Evolutionary conservation across 2,113 vertebrate genomes (phyloP).

Genomic region (Rostratula benghalensis): DNA sequence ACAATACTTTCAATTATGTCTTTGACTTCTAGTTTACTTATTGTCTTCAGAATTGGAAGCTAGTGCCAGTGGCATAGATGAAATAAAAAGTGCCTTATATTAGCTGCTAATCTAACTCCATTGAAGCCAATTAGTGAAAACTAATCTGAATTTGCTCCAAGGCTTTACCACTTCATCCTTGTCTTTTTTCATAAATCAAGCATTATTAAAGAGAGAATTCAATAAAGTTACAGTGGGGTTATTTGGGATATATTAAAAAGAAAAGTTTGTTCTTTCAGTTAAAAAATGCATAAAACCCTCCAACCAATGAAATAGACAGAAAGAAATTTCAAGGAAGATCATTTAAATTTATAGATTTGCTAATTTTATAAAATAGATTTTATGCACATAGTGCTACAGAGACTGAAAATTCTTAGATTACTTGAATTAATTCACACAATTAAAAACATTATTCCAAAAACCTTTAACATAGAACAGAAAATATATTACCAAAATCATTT

Average conservation of each 20-base stretch:
- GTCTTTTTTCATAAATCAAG: conserved; percentile 1
- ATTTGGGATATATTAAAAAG: not conserved
- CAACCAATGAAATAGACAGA: not conserved
- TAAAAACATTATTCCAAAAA: not conserved
- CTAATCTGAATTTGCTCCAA: not conserved
- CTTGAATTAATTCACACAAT: not conserved
- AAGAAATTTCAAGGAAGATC: not conserved
- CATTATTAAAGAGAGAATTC: not conserved
- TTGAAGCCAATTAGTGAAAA: not conserved
- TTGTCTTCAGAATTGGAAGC: not conserved
- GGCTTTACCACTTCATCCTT: not conserved
- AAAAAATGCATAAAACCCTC: not conserved
- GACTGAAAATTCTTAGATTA: not conserved
- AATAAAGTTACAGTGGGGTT: not conserved
- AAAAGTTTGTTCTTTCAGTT: not conserved
- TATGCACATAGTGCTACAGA: not conserved
- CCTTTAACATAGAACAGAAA: not conserved
- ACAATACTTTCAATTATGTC: not conserved
- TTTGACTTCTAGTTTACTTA: not conserved
- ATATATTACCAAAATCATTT: not conserved
- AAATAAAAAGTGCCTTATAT: not conserved
- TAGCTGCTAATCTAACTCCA: not conserved
- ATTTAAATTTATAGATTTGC: not conserved
- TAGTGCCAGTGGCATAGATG: not conserved
- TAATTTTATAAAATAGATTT: not conserved